A percentile compares a stretch with the other conserved stretches of the same genome.
phyloP scores from a whole-genome alignment of 2,888 invertebrate genomes.

The Boloria selene region DNA sequence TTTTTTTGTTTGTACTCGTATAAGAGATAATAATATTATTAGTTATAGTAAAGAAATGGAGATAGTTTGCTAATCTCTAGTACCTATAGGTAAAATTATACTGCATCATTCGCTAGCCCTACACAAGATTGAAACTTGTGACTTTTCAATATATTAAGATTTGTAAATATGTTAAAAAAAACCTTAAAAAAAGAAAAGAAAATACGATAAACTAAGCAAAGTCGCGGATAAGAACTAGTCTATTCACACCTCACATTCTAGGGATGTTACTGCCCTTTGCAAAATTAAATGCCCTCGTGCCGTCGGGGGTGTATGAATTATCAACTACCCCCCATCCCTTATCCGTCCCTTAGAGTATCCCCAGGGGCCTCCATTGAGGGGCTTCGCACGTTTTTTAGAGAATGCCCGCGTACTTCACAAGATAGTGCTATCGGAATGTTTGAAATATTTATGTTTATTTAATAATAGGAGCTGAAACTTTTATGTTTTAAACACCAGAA shows the following conservation, averaged over 20 bases:
- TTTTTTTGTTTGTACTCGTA: too few relatives aligned
- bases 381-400: conserved; percentile 11
- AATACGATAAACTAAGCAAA: neutral
- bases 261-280: conserved; percentile 25
- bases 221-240: conserved; percentile 1
- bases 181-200: neutral
- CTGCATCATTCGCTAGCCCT: neutral
- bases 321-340: conserved; percentile 26
- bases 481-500: neutral
- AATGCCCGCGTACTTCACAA: neutral
- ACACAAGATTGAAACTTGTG: neutral
- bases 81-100: too few relatives aligned
- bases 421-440: neutral
- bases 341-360: conserved; percentile 10
- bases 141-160: too few relatives aligned
- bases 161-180: too few relatives aligned
- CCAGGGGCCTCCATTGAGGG: conserved; percentile 11
- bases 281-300: conserved; percentile 31
- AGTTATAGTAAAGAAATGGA: neutral
- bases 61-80: too few relatives aligned
- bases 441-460: conserved; percentile 11
- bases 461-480: neutral
- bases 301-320: conserved; percentile 28
- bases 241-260: conserved; percentile 1
- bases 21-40: neutral